phyloP scores from a whole-genome alignment of 2,888 invertebrate species.

The Rhagonycha lutea region DNA sequence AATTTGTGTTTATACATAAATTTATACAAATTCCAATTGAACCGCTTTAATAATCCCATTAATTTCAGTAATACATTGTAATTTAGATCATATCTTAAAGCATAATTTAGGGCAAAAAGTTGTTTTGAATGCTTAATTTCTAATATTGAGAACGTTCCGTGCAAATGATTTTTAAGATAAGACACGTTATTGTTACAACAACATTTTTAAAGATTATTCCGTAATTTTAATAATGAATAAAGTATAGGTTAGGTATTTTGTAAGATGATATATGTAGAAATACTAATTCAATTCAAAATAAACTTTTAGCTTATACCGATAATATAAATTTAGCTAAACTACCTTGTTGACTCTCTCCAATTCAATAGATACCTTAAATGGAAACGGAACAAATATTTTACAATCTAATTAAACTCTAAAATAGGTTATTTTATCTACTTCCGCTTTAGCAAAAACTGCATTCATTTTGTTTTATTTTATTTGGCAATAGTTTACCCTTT shows the following conservation, averaged over 20 bases:
- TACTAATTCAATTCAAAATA: background rate
- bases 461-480: background rate
- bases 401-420: background rate
- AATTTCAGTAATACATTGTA: slow-evolving; percentile 24
- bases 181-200: slow-evolving; percentile 18
- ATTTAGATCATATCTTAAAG: slow-evolving; percentile 24
- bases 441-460: background rate
- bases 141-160: slow-evolving; percentile 26
- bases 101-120: slow-evolving; percentile 28
- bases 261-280: background rate
- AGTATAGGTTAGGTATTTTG: background rate
- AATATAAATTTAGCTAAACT: background rate
- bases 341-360: background rate
- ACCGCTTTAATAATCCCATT: slow-evolving; percentile 23
- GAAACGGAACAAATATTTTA: background rate
- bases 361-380: background rate
- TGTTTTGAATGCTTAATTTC: slow-evolving; percentile 20
- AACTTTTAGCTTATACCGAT: background rate
- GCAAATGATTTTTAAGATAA: slow-evolving; percentile 24
- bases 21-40: slow-evolving; percentile 9
- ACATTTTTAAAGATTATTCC: slow-evolving; percentile 6
- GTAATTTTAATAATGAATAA: slow-evolving; percentile 12
- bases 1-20: background rate
- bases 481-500: background rate
- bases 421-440: background rate